A percentile compares a stretch with the other conserved stretches of the same genome.
phyloP scores from a whole-genome alignment of 1,140 invertebrate species.

The Scaptomyza pallida region DNA sequence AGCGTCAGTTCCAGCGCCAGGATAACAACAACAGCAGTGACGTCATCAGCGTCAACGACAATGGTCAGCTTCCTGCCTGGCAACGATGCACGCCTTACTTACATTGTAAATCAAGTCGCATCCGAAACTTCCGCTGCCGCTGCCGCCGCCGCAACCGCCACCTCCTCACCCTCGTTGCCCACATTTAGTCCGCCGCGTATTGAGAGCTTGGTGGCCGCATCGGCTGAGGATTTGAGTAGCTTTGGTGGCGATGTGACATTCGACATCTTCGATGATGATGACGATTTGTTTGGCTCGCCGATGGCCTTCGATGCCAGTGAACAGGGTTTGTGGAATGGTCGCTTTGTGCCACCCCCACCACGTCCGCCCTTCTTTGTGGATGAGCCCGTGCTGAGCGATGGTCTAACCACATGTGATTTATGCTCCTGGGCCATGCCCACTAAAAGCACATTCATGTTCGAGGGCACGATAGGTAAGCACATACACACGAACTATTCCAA shows the following conservation, averaged over 20 bases:
- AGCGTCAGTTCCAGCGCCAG: constrained; percentile 35
- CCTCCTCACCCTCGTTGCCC: constrained; percentile 43
- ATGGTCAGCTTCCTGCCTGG: constrained; percentile 59
- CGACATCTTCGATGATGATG: constrained; percentile 85
- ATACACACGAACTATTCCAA: too few relatives aligned
- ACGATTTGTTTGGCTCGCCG: constrained; percentile 86
- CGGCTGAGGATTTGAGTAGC: constrained; percentile 75
- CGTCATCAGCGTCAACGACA: constrained; percentile 16
- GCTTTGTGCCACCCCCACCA: constrained; percentile 88
- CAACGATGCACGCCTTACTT: constrained; percentile 74
- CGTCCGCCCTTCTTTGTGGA: constrained; percentile 87
- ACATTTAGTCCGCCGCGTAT: constrained; percentile 74
- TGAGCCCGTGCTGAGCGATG: constrained; percentile 86
- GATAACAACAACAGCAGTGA: constrained; percentile 9
- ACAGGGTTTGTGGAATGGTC: constrained; percentile 88
- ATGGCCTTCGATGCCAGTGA: constrained; percentile 86
- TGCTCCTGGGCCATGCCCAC: constrained; percentile 87
- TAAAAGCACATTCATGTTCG: constrained; percentile 83
- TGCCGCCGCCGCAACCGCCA: too few relatives aligned
- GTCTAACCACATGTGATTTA: constrained; percentile 89
- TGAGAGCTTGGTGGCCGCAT: constrained; percentile 76
- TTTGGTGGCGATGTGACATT: constrained; percentile 81
- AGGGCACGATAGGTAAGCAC: constrained; percentile 82
- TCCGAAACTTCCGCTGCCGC: constrained; percentile 20
- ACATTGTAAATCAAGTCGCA: constrained; percentile 78